A percentile compares a stretch with the other conserved stretches of the same genome.
These are phyloP conservation scores for Scomber japonicus DNA, from an alignment of 2,113 vertebrate species.

Conservation along the genomic window DNA sequence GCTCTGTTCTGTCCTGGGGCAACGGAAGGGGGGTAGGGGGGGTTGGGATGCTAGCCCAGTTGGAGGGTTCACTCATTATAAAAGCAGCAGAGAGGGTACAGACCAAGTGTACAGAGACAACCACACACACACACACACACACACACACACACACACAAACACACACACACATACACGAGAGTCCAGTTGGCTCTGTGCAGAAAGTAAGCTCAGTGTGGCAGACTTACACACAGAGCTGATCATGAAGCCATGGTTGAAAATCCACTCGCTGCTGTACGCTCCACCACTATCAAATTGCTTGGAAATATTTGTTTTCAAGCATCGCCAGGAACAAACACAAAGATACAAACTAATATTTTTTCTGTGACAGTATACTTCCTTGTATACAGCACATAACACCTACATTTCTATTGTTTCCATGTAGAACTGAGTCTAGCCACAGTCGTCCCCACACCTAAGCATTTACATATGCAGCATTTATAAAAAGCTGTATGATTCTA, in stretches of 20 bases:
- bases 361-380: background rate
- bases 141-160: background rate
- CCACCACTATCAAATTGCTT: constrained; percentile 22
- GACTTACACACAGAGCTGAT: constrained; percentile 29
- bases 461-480: background rate
- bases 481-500: background rate
- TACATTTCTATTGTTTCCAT: background rate
- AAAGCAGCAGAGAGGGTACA: constrained; percentile 31
- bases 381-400: background rate
- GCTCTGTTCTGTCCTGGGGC: constrained; percentile 71
- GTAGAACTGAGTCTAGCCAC: background rate
- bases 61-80: constrained; percentile 58
- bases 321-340: constrained; percentile 14
- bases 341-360: background rate
- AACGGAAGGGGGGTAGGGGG: constrained; percentile 22
- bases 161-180: background rate
- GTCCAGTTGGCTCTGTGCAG: constrained; percentile 12
- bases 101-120: constrained; percentile 21
- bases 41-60: constrained; percentile 15
- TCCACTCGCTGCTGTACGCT: constrained; percentile 13
- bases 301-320: constrained; percentile 31
- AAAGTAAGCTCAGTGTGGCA: constrained; percentile 7
- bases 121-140: constrained; percentile 7
- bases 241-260: constrained; percentile 6
- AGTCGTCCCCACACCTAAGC: background rate